Evolutionary conservation across 1,140 invertebrate genomes (phyloP).

Genomic region (Papilio dardanus): DNA sequence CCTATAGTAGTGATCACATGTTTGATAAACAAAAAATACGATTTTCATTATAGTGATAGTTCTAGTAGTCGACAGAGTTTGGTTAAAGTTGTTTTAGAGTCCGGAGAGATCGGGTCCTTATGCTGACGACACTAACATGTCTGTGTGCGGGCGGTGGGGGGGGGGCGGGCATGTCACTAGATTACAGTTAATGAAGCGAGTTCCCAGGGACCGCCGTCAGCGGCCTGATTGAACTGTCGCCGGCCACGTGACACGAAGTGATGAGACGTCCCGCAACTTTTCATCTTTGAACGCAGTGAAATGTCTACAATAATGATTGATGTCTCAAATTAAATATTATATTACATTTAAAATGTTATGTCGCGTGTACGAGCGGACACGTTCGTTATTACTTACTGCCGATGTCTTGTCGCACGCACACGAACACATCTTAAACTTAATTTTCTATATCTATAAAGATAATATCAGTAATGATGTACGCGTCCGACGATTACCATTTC

Average conservation of each 20-base stretch:
- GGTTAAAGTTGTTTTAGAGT: not conserved
- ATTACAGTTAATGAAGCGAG: constrained; percentile 18
- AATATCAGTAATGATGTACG: not conserved
- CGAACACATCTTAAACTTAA: not conserved
- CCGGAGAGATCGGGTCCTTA: not conserved
- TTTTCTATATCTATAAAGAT: not conserved
- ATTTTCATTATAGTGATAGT: not conserved
- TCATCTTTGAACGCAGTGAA: not conserved
- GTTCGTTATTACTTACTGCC: not conserved
- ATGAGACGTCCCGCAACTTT: not conserved
- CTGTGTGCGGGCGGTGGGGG: not conserved
- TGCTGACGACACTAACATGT: constrained; percentile 8
- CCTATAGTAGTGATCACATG: too few species aligned
- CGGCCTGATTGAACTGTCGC: constrained; percentile 19
- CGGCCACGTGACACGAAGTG: not conserved
- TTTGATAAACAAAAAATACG: too few species aligned
- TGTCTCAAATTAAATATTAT: constrained; percentile 7
- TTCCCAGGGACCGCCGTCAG: constrained; percentile 12
- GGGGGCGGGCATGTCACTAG: not conserved
- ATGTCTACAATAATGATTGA: constrained; percentile 2
- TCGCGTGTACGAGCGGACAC: not conserved
- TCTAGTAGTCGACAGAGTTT: not conserved
- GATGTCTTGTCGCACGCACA: not conserved
- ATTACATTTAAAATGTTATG: constrained; percentile 14
- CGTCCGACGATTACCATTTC: not conserved